These are phyloP conservation scores for Pristionchus exspectatus DNA, from an alignment of 2,888 invertebrate species.

Conservation along the genomic window DNA sequence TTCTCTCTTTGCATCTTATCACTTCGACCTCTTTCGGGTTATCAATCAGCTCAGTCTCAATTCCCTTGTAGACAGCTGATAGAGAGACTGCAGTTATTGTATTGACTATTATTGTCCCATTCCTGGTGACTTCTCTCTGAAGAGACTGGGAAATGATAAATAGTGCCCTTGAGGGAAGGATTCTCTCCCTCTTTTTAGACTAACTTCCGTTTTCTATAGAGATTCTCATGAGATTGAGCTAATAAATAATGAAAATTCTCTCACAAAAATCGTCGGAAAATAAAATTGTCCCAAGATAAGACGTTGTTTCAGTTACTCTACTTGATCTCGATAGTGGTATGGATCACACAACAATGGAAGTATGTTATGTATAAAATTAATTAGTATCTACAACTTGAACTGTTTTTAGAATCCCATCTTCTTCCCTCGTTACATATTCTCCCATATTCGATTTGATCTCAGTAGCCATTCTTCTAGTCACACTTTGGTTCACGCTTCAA, in stretches of 20 bases:
- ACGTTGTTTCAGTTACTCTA: conserved; percentile 26
- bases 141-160: conserved; percentile 9
- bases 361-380: neutral
- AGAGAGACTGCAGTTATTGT: neutral
- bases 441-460: conserved; percentile 50
- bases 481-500: conserved; percentile 53
- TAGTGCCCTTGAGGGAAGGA: neutral
- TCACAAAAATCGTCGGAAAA: neutral
- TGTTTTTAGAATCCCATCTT: neutral
- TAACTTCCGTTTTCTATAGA: neutral
- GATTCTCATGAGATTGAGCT: conserved; percentile 7
- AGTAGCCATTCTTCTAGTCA: conserved; percentile 43
- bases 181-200: neutral
- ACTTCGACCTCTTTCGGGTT: neutral
- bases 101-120: neutral
- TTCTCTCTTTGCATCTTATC: neutral
- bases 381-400: neutral
- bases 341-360: conserved; percentile 35
- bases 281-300: neutral
- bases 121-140: neutral
- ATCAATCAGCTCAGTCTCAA: neutral
- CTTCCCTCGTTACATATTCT: neutral
- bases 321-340: neutral
- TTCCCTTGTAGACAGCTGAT: neutral
- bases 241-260: neutral